A percentile compares a stretch with the other conserved stretches of the same genome.
phyloP scores from a whole-genome alignment of 1,140 invertebrate genomes.

The Drosophila arizonae region DNA sequence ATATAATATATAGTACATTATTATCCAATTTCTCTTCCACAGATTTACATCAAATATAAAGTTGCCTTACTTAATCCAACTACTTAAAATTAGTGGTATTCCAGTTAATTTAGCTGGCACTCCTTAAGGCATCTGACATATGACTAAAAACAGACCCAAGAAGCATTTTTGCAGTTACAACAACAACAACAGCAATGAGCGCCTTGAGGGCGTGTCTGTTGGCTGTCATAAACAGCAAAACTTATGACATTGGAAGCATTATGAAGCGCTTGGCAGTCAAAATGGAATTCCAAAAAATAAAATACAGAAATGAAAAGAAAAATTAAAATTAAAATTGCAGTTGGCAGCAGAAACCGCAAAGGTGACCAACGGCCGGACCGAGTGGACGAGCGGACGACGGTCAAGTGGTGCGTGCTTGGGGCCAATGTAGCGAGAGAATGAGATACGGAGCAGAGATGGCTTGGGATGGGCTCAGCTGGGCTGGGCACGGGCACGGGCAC shows the following conservation, averaged over 20 bases:
- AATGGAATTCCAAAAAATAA: constrained; percentile 20
- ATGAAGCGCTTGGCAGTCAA: constrained; percentile 13
- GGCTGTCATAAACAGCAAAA: constrained; percentile 45
- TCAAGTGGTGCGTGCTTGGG: constrained; percentile 51
- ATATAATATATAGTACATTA: too few relatives aligned
- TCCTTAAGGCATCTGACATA: constrained; percentile 30
- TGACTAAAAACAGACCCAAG: constrained; percentile 10
- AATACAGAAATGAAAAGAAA: constrained; percentile 5
- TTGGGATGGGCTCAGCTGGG: constrained; percentile 20
- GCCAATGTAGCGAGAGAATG: constrained; percentile 42
- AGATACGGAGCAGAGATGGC: not conserved
- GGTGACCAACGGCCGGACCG: constrained; percentile 12
- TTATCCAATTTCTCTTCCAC: too few relatives aligned
- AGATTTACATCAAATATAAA: not conserved
- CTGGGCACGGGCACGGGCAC: not conserved
- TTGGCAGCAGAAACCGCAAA: constrained; percentile 16
- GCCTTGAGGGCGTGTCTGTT: constrained; percentile 58
- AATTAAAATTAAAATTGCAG: constrained; percentile 55
- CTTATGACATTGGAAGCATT: constrained; percentile 62
- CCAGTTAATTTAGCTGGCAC: not conserved
- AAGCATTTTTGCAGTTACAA: not conserved
- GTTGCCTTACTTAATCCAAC: not conserved
- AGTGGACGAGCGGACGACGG: constrained; percentile 1
- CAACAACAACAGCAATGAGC: constrained; percentile 1
- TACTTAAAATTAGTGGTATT: not conserved